Evolutionary conservation across 2,113 vertebrate species (phyloP), one percentile per base, ranked within the genome.

Genomic region (Ophiodon elongatus): DNA sequence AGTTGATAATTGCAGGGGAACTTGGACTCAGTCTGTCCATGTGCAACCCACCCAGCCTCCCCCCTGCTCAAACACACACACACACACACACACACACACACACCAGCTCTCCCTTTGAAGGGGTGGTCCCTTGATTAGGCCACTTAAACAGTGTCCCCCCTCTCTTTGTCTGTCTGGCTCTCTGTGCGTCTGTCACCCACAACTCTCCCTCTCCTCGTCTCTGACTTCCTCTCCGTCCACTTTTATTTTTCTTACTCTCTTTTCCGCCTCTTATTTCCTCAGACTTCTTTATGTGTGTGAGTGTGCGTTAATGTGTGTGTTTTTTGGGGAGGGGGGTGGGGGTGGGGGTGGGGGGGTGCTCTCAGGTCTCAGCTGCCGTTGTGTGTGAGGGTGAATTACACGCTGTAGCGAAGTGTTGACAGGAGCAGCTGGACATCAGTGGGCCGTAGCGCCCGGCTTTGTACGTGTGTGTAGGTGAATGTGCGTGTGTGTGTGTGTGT

Each of bases 1-100:
- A 91, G 90, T 93, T 91, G 93, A 93, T 93, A 94, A 93, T 93
- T 93, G 92, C 87, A 90, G 91, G 92, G 92, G 91, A 91, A 89
- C 91, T 90, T 92, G 91, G 92, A 94, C 88, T 90, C 92, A 92
- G 88, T 85, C 89, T 93, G 89, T 90, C 86, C 89, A 85, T 89
- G 86, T 80, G 79, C 62, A 78, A 56, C 82, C 68, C 83, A 27
- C 79, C 65, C 71, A 17, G 14, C 63, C 77, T 59, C 82, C 67
- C 66, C 43, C 39, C 27, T 25, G 19, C 29, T 2, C 66, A 69
- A 9, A 68, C 68, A 54, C 69, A 73, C 41, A 82, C 80, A 76
- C 82, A 76, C 68, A 75, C 76, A 62, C 77, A 39, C 43, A 68
- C 62, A 71, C 75, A 72, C 69, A 77, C 80, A 79, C 80, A 76